Conservation (phyloP, 2,113 vertebrate genomes). For the Otolemur garnettii region DNA sequence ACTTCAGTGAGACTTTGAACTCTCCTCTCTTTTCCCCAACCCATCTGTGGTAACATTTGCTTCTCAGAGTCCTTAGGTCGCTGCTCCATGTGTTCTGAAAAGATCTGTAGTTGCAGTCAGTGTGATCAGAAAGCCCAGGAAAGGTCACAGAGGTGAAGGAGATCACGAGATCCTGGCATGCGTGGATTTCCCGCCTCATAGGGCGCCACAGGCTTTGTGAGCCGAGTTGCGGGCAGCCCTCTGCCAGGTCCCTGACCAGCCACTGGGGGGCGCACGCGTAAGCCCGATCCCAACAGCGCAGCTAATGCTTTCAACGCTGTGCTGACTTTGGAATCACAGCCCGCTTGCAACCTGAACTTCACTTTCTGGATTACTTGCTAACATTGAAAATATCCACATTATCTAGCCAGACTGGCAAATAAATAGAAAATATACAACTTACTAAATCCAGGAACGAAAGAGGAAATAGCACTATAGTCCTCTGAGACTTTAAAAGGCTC, state of each 20-base stretch:
- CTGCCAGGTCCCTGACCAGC: not conserved
- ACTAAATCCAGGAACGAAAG: constrained; percentile 3
- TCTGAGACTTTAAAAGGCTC: not conserved
- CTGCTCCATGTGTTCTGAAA: not conserved
- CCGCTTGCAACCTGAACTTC: not conserved
- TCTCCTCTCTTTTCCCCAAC: not conserved
- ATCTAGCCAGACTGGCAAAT: not conserved
- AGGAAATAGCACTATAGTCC: not conserved
- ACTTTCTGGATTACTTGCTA: not conserved
- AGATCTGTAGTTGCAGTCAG: not conserved
- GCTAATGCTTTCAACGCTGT: not conserved
- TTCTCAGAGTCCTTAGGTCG: not conserved
- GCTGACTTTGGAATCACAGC: not conserved
- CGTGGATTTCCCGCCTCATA: not conserved
- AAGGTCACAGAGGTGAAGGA: not conserved
- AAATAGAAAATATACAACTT: not conserved
- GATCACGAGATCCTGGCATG: not conserved
- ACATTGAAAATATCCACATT: not conserved
- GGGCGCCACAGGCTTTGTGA: not conserved
- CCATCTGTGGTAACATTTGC: not conserved
- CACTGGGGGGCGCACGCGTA: not conserved
- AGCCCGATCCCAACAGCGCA: not conserved
- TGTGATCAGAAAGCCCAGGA: not conserved
- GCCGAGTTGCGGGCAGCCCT: not conserved
- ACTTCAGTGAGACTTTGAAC: not conserved